Evolutionary conservation across 2,888 invertebrate species (phyloP).

Genomic region (Cylindroiulus punctatus): DNA sequence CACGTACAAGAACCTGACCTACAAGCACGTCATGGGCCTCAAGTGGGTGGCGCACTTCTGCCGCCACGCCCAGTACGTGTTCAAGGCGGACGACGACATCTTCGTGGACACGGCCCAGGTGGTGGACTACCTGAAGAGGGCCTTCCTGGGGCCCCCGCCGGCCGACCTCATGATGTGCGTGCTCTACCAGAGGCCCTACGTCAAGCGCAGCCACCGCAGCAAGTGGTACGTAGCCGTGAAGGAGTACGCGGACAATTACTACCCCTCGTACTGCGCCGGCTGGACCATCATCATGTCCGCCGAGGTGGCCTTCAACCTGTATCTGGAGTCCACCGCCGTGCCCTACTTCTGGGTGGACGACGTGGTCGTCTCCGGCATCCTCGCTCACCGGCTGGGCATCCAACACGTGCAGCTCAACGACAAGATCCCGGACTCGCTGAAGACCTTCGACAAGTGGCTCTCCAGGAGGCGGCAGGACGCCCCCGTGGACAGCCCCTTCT

Average conservation of each 20-base stretch:
- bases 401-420: slow-evolving; percentile 60
- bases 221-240: slow-evolving; percentile 66
- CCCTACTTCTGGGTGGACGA: slow-evolving; percentile 69
- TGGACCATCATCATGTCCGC: slow-evolving; percentile 66
- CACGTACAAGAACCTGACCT: slow-evolving; percentile 67
- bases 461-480: not conserved
- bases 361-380: slow-evolving; percentile 66
- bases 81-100: slow-evolving; percentile 68
- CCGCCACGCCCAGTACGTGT: slow-evolving; percentile 63
- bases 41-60: slow-evolving; percentile 67
- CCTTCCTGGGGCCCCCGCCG: slow-evolving; percentile 56
- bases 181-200: slow-evolving; percentile 59
- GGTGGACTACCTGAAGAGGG: slow-evolving; percentile 48
- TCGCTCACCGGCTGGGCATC: slow-evolving; percentile 60
- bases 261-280: slow-evolving; percentile 68
- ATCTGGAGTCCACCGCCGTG: slow-evolving; percentile 60
- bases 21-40: slow-evolving; percentile 66
- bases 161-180: slow-evolving; percentile 60
- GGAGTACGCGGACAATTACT: slow-evolving; percentile 65
- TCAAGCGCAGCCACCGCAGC: slow-evolving; percentile 64
- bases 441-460: slow-evolving; percentile 29
- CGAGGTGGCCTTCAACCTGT: slow-evolving; percentile 61
- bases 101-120: slow-evolving; percentile 66
- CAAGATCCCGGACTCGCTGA: slow-evolving; percentile 57
- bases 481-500: not conserved